Percentiles rank a stretch among this genome's conserved stretches.
Conservation (phyloP, 92 coral and sea anemone genomes). For the Blastomussa wellsi region DNA sequence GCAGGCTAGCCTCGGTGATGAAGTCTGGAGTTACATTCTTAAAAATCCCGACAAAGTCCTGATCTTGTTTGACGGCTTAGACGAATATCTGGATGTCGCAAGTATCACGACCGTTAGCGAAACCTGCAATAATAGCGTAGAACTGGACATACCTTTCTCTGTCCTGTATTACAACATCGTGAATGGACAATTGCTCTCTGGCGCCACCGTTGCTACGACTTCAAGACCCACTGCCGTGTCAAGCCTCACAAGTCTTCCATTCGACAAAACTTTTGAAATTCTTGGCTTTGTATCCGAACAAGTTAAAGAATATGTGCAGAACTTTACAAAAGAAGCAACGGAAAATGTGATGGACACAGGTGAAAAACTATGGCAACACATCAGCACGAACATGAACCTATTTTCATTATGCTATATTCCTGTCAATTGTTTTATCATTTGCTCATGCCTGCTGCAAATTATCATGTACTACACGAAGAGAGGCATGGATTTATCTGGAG, state of each 20-base stretch:
- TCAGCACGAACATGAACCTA: not conserved
- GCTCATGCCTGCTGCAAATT: conserved; percentile 33
- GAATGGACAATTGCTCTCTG: not conserved
- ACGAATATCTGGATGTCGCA: conserved; percentile 17
- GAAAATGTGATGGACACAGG: not conserved
- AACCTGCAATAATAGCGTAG: not conserved
- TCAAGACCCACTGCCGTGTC: conserved; percentile 2
- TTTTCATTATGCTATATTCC: conserved; percentile 52
- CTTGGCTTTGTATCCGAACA: conserved; percentile 11
- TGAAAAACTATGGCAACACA: not conserved
- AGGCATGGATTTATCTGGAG: not conserved
- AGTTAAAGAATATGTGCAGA: not conserved
- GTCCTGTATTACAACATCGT: not conserved
- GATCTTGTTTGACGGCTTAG: conserved; percentile 53
- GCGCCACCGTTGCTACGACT: conserved; percentile 6
- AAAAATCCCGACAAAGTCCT: conserved; percentile 33
- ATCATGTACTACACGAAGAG: not conserved
- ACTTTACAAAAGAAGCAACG: not conserved
- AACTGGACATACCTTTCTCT: conserved; percentile 5
- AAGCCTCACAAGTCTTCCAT: not conserved
- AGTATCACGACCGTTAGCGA: not conserved
- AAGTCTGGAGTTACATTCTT: conserved; percentile 6
- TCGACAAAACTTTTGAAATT: not conserved
- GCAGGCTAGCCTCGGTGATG: not conserved
- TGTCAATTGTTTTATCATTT: conserved; percentile 31